phyloP scores from a whole-genome alignment of 2,888 invertebrate species.

The Pterostichus niger region DNA sequence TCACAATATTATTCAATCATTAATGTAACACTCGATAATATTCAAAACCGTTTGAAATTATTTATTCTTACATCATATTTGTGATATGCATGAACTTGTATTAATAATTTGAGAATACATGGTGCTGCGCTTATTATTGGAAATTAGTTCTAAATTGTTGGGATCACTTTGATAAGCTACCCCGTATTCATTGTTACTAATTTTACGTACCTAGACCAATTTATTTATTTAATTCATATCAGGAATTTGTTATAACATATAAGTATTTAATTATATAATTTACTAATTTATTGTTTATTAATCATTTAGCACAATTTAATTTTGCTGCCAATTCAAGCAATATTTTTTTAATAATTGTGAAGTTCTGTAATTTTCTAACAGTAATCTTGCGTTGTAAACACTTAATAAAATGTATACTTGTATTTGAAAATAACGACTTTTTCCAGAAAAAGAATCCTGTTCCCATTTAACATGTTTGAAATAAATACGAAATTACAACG shows the following conservation, averaged over 20 bases:
- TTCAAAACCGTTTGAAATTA: constrained; percentile 23
- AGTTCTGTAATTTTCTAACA: constrained; percentile 59
- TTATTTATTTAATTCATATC: constrained; percentile 27
- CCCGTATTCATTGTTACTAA: constrained; percentile 23
- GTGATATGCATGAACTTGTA: constrained; percentile 49
- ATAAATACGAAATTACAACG: not conserved
- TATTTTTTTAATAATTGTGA: constrained; percentile 56
- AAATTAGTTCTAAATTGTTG: constrained; percentile 39
- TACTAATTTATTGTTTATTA: constrained; percentile 26
- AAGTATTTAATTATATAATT: not conserved
- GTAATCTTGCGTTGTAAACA: constrained; percentile 54
- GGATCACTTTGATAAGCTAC: constrained; percentile 37
- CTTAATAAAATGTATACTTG: constrained; percentile 60
- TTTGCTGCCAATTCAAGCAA: constrained; percentile 53
- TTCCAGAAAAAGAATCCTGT: not conserved
- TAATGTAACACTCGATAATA: constrained; percentile 45
- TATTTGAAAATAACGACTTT: constrained; percentile 17
- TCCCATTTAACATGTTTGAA: not conserved
- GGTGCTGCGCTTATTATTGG: constrained; percentile 48
- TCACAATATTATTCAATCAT: constrained; percentile 59
- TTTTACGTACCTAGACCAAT: constrained; percentile 40
- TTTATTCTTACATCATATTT: constrained; percentile 49
- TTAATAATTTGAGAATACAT: constrained; percentile 38
- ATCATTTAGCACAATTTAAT: constrained; percentile 59
- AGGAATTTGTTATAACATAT: constrained; percentile 7